phyloP scores from a whole-genome alignment of 2,888 invertebrate genomes.

The Phanerotoma sp. region DNA sequence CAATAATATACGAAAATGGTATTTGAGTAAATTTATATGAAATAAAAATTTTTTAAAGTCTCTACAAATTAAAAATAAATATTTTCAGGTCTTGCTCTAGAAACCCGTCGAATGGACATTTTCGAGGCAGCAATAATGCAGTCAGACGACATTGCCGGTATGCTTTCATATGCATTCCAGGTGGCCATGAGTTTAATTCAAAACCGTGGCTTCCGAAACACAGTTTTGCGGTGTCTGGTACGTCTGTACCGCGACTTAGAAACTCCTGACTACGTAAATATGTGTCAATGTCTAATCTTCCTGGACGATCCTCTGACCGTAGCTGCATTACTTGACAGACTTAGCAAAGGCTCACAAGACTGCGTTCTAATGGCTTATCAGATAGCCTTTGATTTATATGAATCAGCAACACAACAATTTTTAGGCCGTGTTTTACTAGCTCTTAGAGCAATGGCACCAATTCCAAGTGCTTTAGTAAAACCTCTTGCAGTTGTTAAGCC shows the following conservation, averaged over 20 bases:
- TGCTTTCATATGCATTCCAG: conserved; percentile 94
- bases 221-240: conserved; percentile 85
- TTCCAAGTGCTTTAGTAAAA: conserved; percentile 75
- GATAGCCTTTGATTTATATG: conserved; percentile 98
- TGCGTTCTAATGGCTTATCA: conserved; percentile 96
- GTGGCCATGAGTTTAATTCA: conserved; percentile 96
- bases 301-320: conserved; percentile 92
- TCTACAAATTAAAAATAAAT: too few species aligned
- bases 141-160: conserved; percentile 85
- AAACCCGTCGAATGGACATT: conserved; percentile 96
- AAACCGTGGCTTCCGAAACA: conserved; percentile 89
- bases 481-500: conserved; percentile 68
- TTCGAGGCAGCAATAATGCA: conserved; percentile 90
- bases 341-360: conserved; percentile 77
- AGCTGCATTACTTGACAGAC: conserved; percentile 87
- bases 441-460: conserved; percentile 77
- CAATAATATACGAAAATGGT: too few species aligned
- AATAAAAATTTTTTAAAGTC: too few species aligned
- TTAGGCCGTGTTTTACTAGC: conserved; percentile 83
- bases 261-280: conserved; percentile 96
- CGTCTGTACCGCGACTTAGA: conserved; percentile 85
- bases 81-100: conserved; percentile 75
- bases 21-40: too few species aligned
- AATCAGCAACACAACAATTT: conserved; percentile 98
- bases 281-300: conserved; percentile 97